These are phyloP conservation scores for Busseola fusca DNA, from an alignment of 2,888 invertebrate genomes.

Conservation along the genomic window DNA sequence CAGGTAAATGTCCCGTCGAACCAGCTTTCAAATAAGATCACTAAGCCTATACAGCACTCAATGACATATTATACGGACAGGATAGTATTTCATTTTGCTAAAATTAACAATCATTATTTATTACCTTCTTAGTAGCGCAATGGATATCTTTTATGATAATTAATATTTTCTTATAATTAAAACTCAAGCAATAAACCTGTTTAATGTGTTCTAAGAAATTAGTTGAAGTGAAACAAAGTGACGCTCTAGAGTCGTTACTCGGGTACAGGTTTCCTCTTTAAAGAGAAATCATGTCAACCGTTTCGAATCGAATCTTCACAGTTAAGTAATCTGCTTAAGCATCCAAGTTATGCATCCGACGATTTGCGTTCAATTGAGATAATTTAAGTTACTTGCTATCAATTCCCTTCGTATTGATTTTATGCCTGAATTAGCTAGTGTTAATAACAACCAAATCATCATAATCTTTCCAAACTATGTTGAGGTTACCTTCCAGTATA, in stretches of 20 bases:
- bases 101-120: constrained; percentile 14
- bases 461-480: not conserved
- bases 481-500: not conserved
- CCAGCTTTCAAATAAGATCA: constrained; percentile 49
- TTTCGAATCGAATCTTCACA: constrained; percentile 47
- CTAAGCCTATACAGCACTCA: constrained; percentile 9
- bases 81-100: constrained; percentile 24
- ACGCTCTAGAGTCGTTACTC: constrained; percentile 26
- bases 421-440: not conserved
- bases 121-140: constrained; percentile 1
- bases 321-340: constrained; percentile 24
- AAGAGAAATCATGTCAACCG: constrained; percentile 58
- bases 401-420: not conserved
- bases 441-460: not conserved
- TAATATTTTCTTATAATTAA: constrained; percentile 9
- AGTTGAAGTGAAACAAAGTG: constrained; percentile 28
- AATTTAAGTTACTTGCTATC: constrained; percentile 5
- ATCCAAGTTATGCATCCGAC: constrained; percentile 18
- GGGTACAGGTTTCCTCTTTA: constrained; percentile 39
- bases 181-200: constrained; percentile 15
- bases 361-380: constrained; percentile 4
- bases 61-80: constrained; percentile 27
- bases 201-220: constrained; percentile 27
- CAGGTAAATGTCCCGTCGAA: constrained; percentile 36
- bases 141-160: not conserved